Base-by-base conservation (phyloP, 1,140 invertebrate species). In the Teleopsis dalmanni region DNA sequence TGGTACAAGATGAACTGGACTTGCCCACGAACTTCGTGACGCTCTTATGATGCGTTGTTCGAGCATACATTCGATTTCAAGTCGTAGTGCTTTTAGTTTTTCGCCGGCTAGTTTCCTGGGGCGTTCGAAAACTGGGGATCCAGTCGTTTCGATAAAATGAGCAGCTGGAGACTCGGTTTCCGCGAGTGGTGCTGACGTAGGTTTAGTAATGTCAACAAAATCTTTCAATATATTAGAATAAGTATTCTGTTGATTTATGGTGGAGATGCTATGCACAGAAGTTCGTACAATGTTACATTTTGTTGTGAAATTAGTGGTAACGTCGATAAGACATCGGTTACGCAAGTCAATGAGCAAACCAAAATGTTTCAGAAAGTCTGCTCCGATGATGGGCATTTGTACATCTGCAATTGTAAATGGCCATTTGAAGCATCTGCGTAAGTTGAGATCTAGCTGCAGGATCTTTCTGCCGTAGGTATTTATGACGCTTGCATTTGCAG, bases 21-120 rank as follows among this genome's bases (percentile, higher is more conserved):
- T 60, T 2, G 73, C 57, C 25, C 33, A 34, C 2, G 45, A 35
- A 22, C 19, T 18, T 38, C 10, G 14, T 2, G 64, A 71, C 2
- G 59, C 63, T 37, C 64, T 46, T 11, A 53, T 44, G 23, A 60
- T 56, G 47, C 60, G 60, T 16, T 46, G 14, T 27, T 50, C 7
- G 38, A 73, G 16, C 64, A 64, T 58, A 3, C 31, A 14, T 9
- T 62, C 54, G 51, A 69, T 62, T 48, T 64, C 59, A 25, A 44
- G 5, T 19, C 22, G 16, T 4, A 19, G 14, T 5, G 22, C 37
- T 19, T 19, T 13, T 23, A 40, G n/a, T 13, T 23, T 19, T 13
- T 8, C 4, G 6, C 18, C 18, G n/a, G 4, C 13, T 23, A 40
- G 22, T 19, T 40, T 19, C 8, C 18, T 4, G 4, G 40, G 40